Evolutionary conservation across 2,113 vertebrate genomes (phyloP), one percentile per base, ranked within the genome.

Genomic region (Proterorhinus semilunaris): DNA sequence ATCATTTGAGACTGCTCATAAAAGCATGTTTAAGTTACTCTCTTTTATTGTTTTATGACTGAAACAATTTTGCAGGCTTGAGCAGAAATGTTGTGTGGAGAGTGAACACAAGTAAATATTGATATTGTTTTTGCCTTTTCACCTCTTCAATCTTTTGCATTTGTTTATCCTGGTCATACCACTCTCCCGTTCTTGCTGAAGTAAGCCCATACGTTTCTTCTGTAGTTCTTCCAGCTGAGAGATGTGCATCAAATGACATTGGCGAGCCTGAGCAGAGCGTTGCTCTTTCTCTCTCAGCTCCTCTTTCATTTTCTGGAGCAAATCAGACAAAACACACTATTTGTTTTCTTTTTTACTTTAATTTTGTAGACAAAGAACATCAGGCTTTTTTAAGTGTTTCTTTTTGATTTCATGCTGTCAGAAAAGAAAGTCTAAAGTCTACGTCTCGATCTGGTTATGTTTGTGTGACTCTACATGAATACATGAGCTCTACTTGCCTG

Each of bases 401-500:
- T 21, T 21, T 21, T 21, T 21, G 21, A 21, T 21, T 21, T 21
- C 2, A 21, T 36, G 27, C 27, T 36, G 27, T 36, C 27, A 36
- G 27, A 36, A 36, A 36, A 36, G 27, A 36, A 21, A 21, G 21
- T 36, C 27, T 36, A 21, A 21, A 5, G 27, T 36, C 27, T 36
- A 1, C 4, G 2, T n/a, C n/a, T n/a, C n/a, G n/a, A n/a, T n/a
- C n/a, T n/a, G n/a, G n/a, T n/a, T 36, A 36, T 36, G 27, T 36
- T 0, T 36, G 27, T 36, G 27, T 36, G 27, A 36, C 27, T 36
- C 27, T 36, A 36, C 27, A 36, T 36, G 11, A 50, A 50, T n/a
- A n/a, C n/a, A n/a, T n/a, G n/a, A n/a, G n/a, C n/a, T 16, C 51
- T n/a, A 53, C 43, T 69, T n/a, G 85, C 87, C 81, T 82, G 13